phyloP scores from a whole-genome alignment of 2,888 invertebrate genomes.

The Branchellion lobata region DNA sequence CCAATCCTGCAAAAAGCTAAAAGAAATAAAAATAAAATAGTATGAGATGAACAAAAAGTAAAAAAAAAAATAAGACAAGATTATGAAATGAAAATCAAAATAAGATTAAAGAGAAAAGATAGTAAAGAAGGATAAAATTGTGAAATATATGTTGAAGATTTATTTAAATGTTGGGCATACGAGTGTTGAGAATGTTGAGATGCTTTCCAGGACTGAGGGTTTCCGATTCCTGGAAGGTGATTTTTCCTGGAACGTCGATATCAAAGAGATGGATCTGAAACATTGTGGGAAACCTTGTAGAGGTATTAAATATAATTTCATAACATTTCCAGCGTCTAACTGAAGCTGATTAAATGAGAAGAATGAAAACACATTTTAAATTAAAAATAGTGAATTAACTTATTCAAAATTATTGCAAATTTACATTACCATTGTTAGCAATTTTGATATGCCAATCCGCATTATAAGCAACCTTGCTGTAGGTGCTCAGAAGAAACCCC shows the following conservation, averaged over 20 bases:
- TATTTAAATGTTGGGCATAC: constrained; percentile 54
- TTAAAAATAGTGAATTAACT: too few relatives aligned
- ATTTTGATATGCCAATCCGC: too few relatives aligned
- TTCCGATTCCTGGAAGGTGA: constrained; percentile 89
- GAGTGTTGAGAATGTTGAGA: constrained; percentile 73
- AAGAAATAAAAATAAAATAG: too few relatives aligned
- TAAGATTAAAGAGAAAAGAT: background rate
- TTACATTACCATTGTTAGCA: too few relatives aligned
- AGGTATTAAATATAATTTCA: too few relatives aligned
- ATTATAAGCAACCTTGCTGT: constrained; percentile 86
- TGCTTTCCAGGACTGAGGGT: constrained; percentile 75
- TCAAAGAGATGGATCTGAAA: constrained; percentile 86
- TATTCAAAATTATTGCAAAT: too few relatives aligned
- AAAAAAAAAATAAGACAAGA: constrained; percentile 2
- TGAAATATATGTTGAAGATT: background rate
- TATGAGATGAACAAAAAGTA: constrained; percentile 6
- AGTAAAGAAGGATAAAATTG: constrained; percentile 1
- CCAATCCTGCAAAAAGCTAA: constrained; percentile 74
- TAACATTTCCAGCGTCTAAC: too few relatives aligned
- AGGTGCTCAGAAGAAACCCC: constrained; percentile 77
- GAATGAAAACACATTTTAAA: too few relatives aligned
- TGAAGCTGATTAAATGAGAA: too few relatives aligned
- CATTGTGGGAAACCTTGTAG: too few relatives aligned
- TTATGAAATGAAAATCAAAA: constrained; percentile 4
- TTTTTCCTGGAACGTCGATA: constrained; percentile 87